These are phyloP conservation scores for Hypotaenidia okinawae DNA, from an alignment of 2,797 vertebrate species.

Conservation along the genomic window DNA sequence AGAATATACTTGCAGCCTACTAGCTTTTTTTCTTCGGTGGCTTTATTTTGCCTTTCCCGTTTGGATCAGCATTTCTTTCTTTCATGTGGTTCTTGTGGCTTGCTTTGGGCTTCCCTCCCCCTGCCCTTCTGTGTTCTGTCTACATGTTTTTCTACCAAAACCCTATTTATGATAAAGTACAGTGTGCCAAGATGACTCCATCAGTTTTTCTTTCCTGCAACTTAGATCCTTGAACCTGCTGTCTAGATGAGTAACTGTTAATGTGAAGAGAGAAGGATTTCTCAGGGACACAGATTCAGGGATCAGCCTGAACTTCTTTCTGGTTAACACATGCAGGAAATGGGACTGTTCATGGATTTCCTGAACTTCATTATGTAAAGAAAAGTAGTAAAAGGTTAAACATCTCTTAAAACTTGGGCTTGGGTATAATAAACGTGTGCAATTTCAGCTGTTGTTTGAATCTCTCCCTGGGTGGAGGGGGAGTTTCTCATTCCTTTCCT, in stretches of 20 bases:
- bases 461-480: not conserved
- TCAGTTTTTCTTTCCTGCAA: not conserved
- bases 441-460: not conserved
- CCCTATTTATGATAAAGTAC: not conserved
- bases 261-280: not conserved
- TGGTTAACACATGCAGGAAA: not conserved
- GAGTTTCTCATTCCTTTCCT: not conserved
- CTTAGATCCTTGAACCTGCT: not conserved
- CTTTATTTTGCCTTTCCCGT: not conserved
- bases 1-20: not conserved
- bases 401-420: not conserved
- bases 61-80: not conserved
- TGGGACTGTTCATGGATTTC: not conserved
- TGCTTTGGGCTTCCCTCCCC: not conserved
- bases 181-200: not conserved
- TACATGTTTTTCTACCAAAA: not conserved
- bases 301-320: not conserved
- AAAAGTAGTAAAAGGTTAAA: slow-evolving; percentile 12
- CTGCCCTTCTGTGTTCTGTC: not conserved
- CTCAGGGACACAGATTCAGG: not conserved
- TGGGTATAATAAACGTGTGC: not conserved
- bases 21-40: not conserved
- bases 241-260: not conserved
- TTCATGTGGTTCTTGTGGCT: not conserved
- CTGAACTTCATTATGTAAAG: not conserved